These are phyloP conservation scores for Anastatus disparis DNA, from an alignment of 1,140 invertebrate species.

Conservation along the genomic window DNA sequence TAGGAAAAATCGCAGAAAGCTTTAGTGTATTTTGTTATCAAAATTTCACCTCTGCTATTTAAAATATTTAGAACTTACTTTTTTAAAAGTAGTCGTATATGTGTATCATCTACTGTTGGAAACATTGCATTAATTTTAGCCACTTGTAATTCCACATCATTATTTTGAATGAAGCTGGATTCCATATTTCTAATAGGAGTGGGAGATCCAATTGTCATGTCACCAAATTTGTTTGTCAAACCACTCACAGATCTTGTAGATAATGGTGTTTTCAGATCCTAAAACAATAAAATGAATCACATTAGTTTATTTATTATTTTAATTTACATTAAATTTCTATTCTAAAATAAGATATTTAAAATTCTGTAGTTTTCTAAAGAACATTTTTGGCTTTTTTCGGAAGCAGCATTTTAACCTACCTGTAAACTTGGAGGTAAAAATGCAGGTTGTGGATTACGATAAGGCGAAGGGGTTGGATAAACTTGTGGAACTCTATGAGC, in stretches of 20 bases:
- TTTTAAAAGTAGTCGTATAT: constrained; percentile 86
- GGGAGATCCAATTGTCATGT: constrained; percentile 62
- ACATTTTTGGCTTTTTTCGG: neutral
- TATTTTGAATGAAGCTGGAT: constrained; percentile 70
- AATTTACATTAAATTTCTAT: neutral
- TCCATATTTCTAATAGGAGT: constrained; percentile 73
- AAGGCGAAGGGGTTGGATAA: constrained; percentile 64
- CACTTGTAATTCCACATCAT: constrained; percentile 77
- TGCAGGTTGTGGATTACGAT: constrained; percentile 66
- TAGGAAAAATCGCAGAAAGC: constrained; percentile 16
- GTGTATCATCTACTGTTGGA: constrained; percentile 87
- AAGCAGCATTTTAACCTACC: constrained; percentile 52
- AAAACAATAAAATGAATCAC: constrained; percentile 44
- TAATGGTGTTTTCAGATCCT: constrained; percentile 66
- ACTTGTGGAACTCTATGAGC: constrained; percentile 65
- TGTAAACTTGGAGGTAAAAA: constrained; percentile 65
- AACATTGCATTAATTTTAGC: constrained; percentile 90
- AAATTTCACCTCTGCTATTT: no score
- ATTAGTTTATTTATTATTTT: neutral
- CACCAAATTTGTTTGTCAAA: constrained; percentile 62
- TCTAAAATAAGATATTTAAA: neutral
- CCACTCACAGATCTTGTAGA: constrained; percentile 61
- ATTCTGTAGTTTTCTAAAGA: neutral
- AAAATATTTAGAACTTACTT: no score
- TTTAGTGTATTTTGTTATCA: neutral